Evolutionary conservation across 2,888 invertebrate species (phyloP), one percentile per base, ranked within the genome.

Genomic region (Tenthredo mesomela): DNA sequence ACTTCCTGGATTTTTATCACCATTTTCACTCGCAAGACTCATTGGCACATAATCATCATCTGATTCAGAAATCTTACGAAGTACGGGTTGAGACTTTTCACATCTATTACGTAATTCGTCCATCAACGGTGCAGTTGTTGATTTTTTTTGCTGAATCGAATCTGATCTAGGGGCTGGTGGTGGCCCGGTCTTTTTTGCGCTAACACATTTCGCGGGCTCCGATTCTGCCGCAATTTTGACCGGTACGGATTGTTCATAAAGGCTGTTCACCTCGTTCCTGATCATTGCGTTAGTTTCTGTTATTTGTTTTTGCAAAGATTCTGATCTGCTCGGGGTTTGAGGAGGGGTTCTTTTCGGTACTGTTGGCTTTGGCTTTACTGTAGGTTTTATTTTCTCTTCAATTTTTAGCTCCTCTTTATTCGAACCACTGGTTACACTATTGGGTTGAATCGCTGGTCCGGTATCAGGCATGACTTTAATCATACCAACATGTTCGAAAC

Each of bases 401-500:
- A 0, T 58, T 61, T 80, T 80, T 21, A n/a, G 61, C 1, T 58
- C 50, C 2, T 1, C 21, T 37, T 80, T 40, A 40, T 61, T 15
- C 9, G 61, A 29, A 15, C 29, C 50, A 73, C 9, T 29, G 15
- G 12, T 65, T 29, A 12, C 65, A 65, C 29, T 5, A 65, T 65
- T 25, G 4, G 67, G 33, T 67, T 6, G 6, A 67, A 12, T 18
- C 67, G 67, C 67, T 67, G 33, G 33, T 2, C 15, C 77, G 18
- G 29, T 18, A 18, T 50, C 29, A 54, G 77, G 61, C 80, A 37
- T 80, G 9, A 80, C 40, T 61, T 80, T 80, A 10, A 80, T 80
- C 37, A 80, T 85, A 85, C 86, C 87, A 87, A 61, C 85, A 71
- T 86, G 85, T 85, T 85, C 85, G 85, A 87, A 87, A 71, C 78